Conservation (phyloP, 2,797 vertebrate species). For the Falco novaeseelandiae region DNA sequence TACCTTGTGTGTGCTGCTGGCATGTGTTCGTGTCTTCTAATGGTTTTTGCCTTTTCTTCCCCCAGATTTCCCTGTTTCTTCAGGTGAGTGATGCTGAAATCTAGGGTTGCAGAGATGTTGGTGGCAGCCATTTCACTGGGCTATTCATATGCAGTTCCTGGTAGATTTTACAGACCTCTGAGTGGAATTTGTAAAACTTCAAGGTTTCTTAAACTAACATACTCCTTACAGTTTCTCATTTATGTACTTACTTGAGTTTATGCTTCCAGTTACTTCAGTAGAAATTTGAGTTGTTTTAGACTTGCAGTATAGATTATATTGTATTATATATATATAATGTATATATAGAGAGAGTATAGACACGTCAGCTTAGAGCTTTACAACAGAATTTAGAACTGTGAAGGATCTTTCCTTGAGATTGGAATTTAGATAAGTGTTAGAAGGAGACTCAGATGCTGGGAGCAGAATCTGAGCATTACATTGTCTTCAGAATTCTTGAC, state of each 20-base stretch:
- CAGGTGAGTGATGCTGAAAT: constrained; percentile 47
- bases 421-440: neutral
- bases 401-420: neutral
- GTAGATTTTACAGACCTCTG: neutral
- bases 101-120: neutral
- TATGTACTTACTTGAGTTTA: neutral
- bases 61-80: constrained; percentile 55
- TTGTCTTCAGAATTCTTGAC: neutral
- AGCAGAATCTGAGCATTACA: neutral
- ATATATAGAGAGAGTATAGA: neutral
- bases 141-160: neutral
- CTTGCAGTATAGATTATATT: neutral
- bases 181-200: neutral
- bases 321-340: too few species aligned
- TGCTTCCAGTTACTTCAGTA: neutral
- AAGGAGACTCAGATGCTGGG: neutral
- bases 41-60: neutral
- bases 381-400: neutral
- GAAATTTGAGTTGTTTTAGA: neutral
- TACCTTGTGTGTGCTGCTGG: neutral
- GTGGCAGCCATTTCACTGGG: neutral
- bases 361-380: neutral
- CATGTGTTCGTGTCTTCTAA: neutral
- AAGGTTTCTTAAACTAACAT: neutral
- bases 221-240: neutral